Conservation (phyloP, 2,888 invertebrate genomes). For the Phrixothrix hirtus region DNA sequence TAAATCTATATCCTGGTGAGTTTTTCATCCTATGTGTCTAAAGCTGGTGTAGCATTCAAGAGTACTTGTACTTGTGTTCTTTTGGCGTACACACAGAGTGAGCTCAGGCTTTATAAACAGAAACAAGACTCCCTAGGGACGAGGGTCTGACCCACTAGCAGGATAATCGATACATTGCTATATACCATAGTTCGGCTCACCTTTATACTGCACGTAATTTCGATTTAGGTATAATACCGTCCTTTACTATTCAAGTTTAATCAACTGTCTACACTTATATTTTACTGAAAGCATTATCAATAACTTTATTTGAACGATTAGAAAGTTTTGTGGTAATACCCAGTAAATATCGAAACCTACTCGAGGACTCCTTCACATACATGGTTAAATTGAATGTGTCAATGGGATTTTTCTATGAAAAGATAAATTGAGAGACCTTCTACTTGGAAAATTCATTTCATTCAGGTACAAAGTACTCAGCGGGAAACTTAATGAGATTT, state of each 20-base stretch:
- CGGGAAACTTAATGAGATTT: constrained; percentile 46
- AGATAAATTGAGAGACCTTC: constrained; percentile 47
- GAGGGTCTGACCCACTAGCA: constrained; percentile 45
- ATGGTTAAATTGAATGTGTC: constrained; percentile 50
- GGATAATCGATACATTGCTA: constrained; percentile 50
- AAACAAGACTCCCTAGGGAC: constrained; percentile 50
- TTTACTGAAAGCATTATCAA: no score
- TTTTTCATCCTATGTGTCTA: constrained; percentile 20
- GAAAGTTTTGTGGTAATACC: constrained; percentile 18
- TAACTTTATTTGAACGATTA: no score
- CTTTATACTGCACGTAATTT: no score
- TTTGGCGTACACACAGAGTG: constrained; percentile 42
- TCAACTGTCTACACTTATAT: no score
- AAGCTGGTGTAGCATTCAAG: constrained; percentile 34
- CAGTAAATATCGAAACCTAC: constrained; percentile 9
- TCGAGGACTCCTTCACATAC: constrained; percentile 34
- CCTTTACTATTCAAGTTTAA: no score
- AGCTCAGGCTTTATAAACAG: constrained; percentile 47
- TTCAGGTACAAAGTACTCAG: constrained; percentile 42
- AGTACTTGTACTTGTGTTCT: constrained; percentile 46
- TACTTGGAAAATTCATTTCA: constrained; percentile 40
- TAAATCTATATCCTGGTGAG: constrained; percentile 11
- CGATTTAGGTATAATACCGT: no score
- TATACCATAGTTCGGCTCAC: constrained; percentile 19
- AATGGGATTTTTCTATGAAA: constrained; percentile 47